phyloP scores from a whole-genome alignment of 1,140 invertebrate genomes.

The Sycobia sp. region DNA sequence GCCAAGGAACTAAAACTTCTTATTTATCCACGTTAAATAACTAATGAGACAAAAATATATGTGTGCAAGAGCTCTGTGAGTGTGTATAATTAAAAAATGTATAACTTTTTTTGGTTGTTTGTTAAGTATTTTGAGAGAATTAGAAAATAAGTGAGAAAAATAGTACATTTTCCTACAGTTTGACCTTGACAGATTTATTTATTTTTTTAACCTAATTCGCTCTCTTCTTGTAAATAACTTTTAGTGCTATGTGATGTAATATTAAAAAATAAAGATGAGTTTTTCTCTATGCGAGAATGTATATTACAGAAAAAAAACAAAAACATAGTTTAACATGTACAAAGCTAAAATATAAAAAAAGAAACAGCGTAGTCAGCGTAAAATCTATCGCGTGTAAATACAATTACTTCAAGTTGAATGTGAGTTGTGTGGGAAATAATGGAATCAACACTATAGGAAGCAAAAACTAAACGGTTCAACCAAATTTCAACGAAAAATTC shows the following conservation, averaged over 20 bases:
- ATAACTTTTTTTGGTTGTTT: background rate
- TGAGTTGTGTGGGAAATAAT: no score
- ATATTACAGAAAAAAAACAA: constrained; percentile 38
- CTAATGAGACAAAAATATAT: background rate
- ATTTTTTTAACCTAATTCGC: constrained; percentile 60
- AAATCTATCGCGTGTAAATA: constrained; percentile 47
- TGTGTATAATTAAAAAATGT: background rate
- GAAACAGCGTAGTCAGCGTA: background rate
- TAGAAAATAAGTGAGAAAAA: constrained; percentile 12
- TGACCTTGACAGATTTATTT: constrained; percentile 51
- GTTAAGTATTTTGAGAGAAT: background rate
- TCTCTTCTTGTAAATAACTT: constrained; percentile 51
- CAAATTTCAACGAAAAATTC: constrained; percentile 40
- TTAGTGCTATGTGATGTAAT: constrained; percentile 19
- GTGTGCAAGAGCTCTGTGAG: background rate
- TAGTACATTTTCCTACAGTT: constrained; percentile 43
- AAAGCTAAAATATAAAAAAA: constrained; percentile 3
- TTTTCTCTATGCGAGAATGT: constrained; percentile 23
- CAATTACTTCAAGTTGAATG: constrained; percentile 34
- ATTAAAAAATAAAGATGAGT: background rate
- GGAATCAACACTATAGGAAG: background rate
- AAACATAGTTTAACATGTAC: constrained; percentile 11
- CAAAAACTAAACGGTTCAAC: constrained; percentile 41
- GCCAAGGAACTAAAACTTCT: constrained; percentile 1
- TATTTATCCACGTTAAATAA: background rate